Evolutionary conservation across 2,888 invertebrate genomes (phyloP), one percentile per base, ranked within the genome.

Genomic region (Acanthosoma haemorrhoidale): DNA sequence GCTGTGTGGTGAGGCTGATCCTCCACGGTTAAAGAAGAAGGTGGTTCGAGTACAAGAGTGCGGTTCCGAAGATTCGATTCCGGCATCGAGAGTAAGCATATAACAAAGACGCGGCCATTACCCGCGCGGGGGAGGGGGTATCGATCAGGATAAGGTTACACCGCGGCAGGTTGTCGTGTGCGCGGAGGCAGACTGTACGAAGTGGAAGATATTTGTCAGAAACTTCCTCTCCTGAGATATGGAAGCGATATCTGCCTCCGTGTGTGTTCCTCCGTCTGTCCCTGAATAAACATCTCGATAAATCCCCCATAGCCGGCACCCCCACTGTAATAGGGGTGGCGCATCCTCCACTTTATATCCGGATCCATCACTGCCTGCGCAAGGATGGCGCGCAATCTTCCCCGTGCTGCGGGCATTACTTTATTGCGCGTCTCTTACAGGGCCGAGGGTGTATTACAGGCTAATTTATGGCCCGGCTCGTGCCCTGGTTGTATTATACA

Each of bases 211-310:
- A 64, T 64, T 64, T 41, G 64, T 64, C 41, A 39, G 31, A 31
- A 13, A 4, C 25, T 21, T 3, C 5, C 38, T 29, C 15, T 13
- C 9, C 38, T 39, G 41, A 64, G 41, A 64, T 64, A 64, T 64
- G 64, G 64, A 25, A 39, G 39, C 31, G 36, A 64, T 64, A 64
- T 64, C 41, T 64, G 9, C 39, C 16, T 5, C 0, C 29, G n/a
- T 8, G 25, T 18, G 63, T n/a, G 39, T 36, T 61, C 21, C 21
- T n/a, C 25, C 15, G 38, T 25, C 39, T 36, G 64, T 29, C 21
- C 29, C 25, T 64, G 64, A 64, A 64, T 64, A 64, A 64, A 64
- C 64, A 64, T 39, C 39, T 39, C 29, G n/a, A 64, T 64, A 41
- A 64, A 64, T 64, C 64, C 15, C 15, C 9, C 9, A 1, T 39